Evolutionary conservation across 2,888 invertebrate species (phyloP), one percentile per base, ranked within the genome.

Genomic region (Chrysotoxum bicinctum): DNA sequence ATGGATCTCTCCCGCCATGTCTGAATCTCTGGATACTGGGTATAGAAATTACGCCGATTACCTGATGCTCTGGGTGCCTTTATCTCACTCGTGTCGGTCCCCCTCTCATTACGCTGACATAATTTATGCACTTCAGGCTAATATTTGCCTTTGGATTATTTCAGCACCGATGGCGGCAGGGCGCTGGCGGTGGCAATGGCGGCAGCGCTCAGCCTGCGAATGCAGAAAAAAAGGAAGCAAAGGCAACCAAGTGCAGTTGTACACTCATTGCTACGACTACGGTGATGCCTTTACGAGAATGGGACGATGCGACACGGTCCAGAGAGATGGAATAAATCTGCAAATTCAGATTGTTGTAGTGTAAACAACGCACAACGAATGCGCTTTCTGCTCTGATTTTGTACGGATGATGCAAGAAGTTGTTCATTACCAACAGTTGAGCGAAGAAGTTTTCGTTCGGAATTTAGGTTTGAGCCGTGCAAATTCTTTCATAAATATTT

Each of bases 101-200:
- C 85, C 76, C 72, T 80, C 81, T 85, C 85, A 85, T 85, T 85
- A 81, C 76, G 75, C 76, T 73, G 76, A 85, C 81, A 81, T 85
- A 85, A 85, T 85, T 85, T 85, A 80, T 85, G 80, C 76, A 85
- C 84, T 85, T 75, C 68, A 56, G 73, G 81, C 85, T 76, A 81
- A 85, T 85, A 76, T 85, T 85, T 85, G 76, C 81, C 72, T 81
- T 66, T 72, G 74, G 76, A 81, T 81, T 85, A 81, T 76, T 80
- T 74, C 50, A 78, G 66, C 26, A 66, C 35, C 35, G 35, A 1
- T 35, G n/a, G 12, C 12, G n/a, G 0, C 3, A n/a, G n/a, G 23
- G n/a, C 10, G 64, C 7, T 32, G 23, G 23, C 23, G 8, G 6
- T 2, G 14, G 50, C 48, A 21, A 48, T 8, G 21, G 19, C 48